Evolutionary conservation across 2,888 invertebrate species (phyloP).

Genomic region (Liopterus haemorrhoidalis): DNA sequence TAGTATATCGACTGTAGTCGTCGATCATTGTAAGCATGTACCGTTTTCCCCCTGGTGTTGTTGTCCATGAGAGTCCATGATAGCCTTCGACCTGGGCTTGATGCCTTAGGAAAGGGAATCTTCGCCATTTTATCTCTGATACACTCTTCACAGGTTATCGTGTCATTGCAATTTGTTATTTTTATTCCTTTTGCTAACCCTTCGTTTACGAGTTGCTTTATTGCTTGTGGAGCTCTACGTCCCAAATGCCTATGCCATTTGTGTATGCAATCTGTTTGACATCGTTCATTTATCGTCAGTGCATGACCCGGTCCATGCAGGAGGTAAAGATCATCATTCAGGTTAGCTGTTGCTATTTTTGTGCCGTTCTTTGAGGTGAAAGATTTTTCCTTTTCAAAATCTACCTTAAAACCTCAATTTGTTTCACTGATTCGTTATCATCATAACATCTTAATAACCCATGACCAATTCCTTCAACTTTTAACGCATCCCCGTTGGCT

Average conservation of each 20-base stretch:
- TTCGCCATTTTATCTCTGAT: conserved; percentile 31
- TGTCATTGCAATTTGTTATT: conserved; percentile 21
- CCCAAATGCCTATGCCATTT: conserved; percentile 28
- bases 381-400: too few species aligned
- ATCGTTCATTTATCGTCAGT: too few species aligned
- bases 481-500: too few species aligned
- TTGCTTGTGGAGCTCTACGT: conserved; percentile 20
- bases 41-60: conserved; percentile 29
- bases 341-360: too few species aligned
- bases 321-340: too few species aligned
- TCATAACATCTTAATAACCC: too few species aligned
- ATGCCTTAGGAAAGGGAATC: conserved; percentile 24
- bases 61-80: conserved; percentile 35
- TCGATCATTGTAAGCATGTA: conserved; percentile 37
- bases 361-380: too few species aligned
- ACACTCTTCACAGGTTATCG: conserved; percentile 25
- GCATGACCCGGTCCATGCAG: too few species aligned
- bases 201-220: background rate
- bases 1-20: conserved; percentile 34
- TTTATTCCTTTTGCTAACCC: conserved; percentile 21
- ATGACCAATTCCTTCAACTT: too few species aligned
- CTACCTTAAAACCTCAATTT: too few species aligned
- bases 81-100: conserved; percentile 24
- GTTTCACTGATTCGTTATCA: too few species aligned
- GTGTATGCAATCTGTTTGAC: too few species aligned